Evolutionary conservation across 2,888 invertebrate genomes (phyloP).

Genomic region (Drosophila sordidapex): DNA sequence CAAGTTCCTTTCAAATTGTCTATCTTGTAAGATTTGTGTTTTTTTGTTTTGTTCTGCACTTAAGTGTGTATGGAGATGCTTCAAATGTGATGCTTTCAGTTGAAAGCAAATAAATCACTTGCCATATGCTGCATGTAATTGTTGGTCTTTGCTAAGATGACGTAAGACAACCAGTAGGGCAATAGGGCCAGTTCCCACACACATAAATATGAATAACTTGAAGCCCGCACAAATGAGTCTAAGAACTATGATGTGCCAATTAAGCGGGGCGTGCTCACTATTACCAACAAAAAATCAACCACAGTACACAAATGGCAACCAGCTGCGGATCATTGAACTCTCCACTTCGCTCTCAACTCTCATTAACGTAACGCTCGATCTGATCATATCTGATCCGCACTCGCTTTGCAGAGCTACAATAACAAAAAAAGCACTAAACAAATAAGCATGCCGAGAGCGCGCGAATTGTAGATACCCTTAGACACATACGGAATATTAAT

Average conservation of each 20-base stretch:
- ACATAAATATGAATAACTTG: slow-evolving; percentile 12
- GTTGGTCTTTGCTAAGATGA: slow-evolving; percentile 44
- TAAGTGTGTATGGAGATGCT: slow-evolving; percentile 37
- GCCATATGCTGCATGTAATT: slow-evolving; percentile 7
- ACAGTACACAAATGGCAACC: slow-evolving; percentile 52
- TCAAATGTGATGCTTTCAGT: slow-evolving; percentile 29
- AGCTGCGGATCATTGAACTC: slow-evolving; percentile 69
- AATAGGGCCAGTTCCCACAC: slow-evolving; percentile 49
- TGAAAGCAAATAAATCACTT: slow-evolving; percentile 54
- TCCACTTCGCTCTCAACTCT: slow-evolving; percentile 22
- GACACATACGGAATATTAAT: too few relatives aligned
- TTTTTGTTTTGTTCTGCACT: slow-evolving; percentile 16
- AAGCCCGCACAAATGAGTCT: slow-evolving; percentile 2
- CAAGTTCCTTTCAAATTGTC: slow-evolving; percentile 60
- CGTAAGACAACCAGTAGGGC: slow-evolving; percentile 56
- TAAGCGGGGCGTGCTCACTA: slow-evolving; percentile 48
- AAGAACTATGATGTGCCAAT: slow-evolving; percentile 48
- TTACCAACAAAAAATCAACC: slow-evolving; percentile 1
- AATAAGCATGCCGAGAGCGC: background rate
- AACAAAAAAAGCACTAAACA: slow-evolving; percentile 6
- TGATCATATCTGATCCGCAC: slow-evolving; percentile 30
- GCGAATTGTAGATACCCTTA: background rate
- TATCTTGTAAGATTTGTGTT: background rate
- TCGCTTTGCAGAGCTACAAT: slow-evolving; percentile 66
- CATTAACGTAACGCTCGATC: slow-evolving; percentile 3